Base-by-base conservation (phyloP, 2,888 invertebrate genomes). In the Nymphalis polychloros region DNA sequence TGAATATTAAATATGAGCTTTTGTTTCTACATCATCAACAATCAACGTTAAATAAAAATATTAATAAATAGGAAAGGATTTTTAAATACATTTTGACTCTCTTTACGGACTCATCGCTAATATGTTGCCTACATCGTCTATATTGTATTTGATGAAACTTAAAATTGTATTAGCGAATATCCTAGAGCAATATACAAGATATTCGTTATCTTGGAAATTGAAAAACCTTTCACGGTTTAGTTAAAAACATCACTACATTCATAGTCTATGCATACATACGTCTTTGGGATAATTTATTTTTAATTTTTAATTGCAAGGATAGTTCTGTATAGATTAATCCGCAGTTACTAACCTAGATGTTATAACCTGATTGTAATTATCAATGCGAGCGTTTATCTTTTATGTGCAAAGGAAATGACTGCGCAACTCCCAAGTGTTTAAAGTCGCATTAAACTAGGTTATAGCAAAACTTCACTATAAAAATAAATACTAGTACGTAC, bases 391-490 rank as follows among this genome's bases (percentile, higher is more conserved):
- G 57, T 57, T 57, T 41, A 57, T 57, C 41, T 41, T 57, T 41
- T 19, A 57, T 20, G 35, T n/a, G 19, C 41, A 57, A 57, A 57
- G 35, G 57, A 57, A 57, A 17, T 53, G 19, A 57, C 41, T 35
- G 57, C 57, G 57, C 57, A 57, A 57, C 57, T 57, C 41, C 41
- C 57, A 41, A 57, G 57, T 57, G 57, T 19, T 41, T 41, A 55
- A 31, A 27, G 19, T 35, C 57, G n/a, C 20, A 57, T 35, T 57
- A 41, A 57, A 57, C 19, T 57, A n/a, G 57, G n/a, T 57, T 41
- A 35, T 57, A 57, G 19, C 41, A 41, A 41, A 57, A 57, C 41
- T 57, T 57, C 19, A 8, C 41, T 41, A 41, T 57, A 19, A 57
- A 57, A 57, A 57, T n/a, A 35, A 10, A 19, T 27, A 57, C 19